Evolutionary conservation across 2,888 invertebrate species (phyloP).

Genomic region (Apamea crenata): DNA sequence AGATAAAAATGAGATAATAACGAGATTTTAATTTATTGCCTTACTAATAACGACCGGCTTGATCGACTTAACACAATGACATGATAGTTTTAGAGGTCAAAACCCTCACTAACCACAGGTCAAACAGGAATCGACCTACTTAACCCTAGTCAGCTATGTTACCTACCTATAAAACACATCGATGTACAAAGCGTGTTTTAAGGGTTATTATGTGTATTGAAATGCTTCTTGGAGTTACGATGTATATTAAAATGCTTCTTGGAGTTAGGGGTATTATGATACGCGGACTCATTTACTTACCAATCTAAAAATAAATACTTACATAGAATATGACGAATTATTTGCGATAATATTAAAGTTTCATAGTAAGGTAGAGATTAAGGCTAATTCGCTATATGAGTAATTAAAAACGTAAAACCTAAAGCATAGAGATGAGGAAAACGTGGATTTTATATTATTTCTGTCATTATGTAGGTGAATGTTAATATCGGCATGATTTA

Average conservation of each 20-base stretch:
- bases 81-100: background rate
- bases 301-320: background rate
- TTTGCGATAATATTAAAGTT: background rate
- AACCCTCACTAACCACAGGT: background rate
- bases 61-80: background rate
- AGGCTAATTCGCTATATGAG: slow-evolving; percentile 2
- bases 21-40: background rate
- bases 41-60: background rate
- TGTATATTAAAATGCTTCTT: too few species aligned
- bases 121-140: background rate
- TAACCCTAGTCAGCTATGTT: background rate
- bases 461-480: background rate
- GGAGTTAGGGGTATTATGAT: too few species aligned
- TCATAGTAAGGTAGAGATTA: slow-evolving; percentile 9
- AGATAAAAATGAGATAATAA: background rate
- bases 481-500: background rate
- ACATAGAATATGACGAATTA: background rate
- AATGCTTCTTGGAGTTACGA: background rate
- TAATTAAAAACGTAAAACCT: slow-evolving; percentile 4
- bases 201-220: background rate
- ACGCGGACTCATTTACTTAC: background rate
- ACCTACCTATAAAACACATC: background rate
- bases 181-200: background rate
- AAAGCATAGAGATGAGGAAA: background rate
- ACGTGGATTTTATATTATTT: background rate